Evolutionary conservation across 1,140 invertebrate genomes (phyloP).

Genomic region (Scylla paramamosain): DNA sequence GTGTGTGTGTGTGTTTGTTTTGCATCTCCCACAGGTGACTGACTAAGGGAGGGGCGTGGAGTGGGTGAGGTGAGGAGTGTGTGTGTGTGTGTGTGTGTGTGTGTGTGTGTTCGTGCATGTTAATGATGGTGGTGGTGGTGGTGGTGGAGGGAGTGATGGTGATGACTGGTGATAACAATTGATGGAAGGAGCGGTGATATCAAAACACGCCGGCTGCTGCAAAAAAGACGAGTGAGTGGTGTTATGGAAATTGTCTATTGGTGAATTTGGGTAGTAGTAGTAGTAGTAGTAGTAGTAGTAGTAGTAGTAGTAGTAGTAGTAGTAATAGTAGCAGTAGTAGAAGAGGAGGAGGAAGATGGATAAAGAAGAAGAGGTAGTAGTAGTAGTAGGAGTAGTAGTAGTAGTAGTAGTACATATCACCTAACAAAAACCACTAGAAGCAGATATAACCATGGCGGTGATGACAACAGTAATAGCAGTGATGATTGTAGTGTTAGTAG

Average conservation of each 20-base stretch:
- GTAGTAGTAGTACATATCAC: background rate
- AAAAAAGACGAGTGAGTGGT: too few species aligned
- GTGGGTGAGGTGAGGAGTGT: background rate
- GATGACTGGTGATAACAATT: too few species aligned
- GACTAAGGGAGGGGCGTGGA: background rate
- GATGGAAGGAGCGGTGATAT: too few species aligned
- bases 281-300: slow-evolving; percentile 11
- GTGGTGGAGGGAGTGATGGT: too few species aligned
- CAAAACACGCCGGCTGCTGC: too few species aligned
- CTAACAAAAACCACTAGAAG: background rate
- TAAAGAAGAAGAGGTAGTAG: background rate
- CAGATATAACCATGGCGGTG: background rate
- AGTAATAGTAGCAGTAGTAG: background rate
- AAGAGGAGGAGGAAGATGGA: background rate
- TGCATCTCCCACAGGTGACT: background rate
- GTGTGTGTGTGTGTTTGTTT: slow-evolving; percentile 11
- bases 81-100: background rate
- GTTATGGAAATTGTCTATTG: too few species aligned
- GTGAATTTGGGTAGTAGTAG: background rate
- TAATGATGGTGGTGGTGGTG: background rate
- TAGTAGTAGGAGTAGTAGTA: background rate
- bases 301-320: slow-evolving; percentile 33
- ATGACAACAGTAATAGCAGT: background rate
- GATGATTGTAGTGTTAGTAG: background rate
- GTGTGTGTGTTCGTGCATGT: background rate